Base-by-base conservation (phyloP, 2,113 vertebrate genomes). In the Orthonyx spaldingii region DNA sequence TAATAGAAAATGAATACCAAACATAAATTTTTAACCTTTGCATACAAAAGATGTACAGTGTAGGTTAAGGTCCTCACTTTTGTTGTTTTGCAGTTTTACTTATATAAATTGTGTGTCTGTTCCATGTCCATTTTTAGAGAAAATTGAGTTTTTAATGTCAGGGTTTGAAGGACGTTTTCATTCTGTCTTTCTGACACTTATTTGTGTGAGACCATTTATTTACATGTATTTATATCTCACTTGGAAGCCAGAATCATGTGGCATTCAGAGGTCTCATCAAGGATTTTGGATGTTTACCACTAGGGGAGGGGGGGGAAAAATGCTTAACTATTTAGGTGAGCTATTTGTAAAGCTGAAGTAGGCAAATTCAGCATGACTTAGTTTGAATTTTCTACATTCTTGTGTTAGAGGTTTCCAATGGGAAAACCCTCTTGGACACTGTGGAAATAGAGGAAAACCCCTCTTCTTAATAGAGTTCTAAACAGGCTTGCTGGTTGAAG, bases 291-390 rank as follows among this genome's bases (percentile, higher is more conserved):
- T 82, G 16, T 63, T 63, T 83, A 12, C 17, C 2, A 7, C 4
- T 57, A 19, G 8, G n/a, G 7, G 13, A 23, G 5, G 5, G 22
- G 8, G 2, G 1, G 4, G 18, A 11, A 28, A 33, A 10, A 0
- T 2, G 5, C 7, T 13, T 4, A 46, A 28, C 11, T 52, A 6
- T 55, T 74, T 11, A 56, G 12, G 12, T 77, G 60, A 78, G 3
- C 7, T 65, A 0, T n/a, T 39, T 52, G 13, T 84, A 7, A 8
- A 74, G 12, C 24, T 44, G 10, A 19, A n/a, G 3, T 21, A 17
- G 26, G 20, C 9, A 56, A 70, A 70, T 70, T 39, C 16, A 66
- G 11, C 20, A 22, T 75, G 24, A 46, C 6, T 63, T 15, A 32
- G 18, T 76, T 47, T 7, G 20, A 69, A 32, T 87, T 89, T 68